Evolutionary conservation across 2,797 vertebrate genomes (phyloP).

Genomic region (Hybognathus amarus): DNA sequence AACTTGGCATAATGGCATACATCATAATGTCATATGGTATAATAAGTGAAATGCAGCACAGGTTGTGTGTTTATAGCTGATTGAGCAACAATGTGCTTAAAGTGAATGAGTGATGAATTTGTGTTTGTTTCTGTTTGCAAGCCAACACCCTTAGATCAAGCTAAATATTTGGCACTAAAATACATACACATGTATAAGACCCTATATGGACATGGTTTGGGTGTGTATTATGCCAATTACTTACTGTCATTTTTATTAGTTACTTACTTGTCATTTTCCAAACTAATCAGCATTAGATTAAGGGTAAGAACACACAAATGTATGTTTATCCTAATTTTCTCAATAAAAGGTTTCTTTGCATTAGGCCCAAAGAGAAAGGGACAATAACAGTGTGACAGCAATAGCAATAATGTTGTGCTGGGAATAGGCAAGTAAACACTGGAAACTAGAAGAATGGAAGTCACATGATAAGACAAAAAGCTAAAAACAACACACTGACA

Average conservation of each 20-base stretch:
- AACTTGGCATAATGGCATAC: not conserved
- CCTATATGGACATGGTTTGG: not conserved
- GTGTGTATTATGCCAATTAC: not conserved
- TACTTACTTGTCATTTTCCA: too few relatives aligned
- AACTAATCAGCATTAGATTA: not conserved
- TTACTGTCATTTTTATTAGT: not conserved
- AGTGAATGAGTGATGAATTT: not conserved
- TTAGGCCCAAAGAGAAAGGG: not conserved
- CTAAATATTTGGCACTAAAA: slow-evolving; percentile 7
- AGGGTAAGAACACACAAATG: not conserved
- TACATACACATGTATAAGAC: not conserved
- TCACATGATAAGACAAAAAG: not conserved
- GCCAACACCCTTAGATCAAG: slow-evolving; percentile 43
- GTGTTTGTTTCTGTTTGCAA: slow-evolving; percentile 5
- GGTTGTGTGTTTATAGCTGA: not conserved
- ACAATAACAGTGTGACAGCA: too few relatives aligned
- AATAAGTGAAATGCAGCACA: not conserved
- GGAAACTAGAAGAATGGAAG: not conserved
- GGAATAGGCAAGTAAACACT: slow-evolving; percentile 14
- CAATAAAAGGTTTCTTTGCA: not conserved
- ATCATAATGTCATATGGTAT: too few relatives aligned
- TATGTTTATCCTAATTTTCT: not conserved
- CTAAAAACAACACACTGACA: not conserved
- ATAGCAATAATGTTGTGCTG: not conserved
- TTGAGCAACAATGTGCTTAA: not conserved